Evolutionary conservation across 2,888 invertebrate genomes (phyloP).

Genomic region (Malacosoma neustria): DNA sequence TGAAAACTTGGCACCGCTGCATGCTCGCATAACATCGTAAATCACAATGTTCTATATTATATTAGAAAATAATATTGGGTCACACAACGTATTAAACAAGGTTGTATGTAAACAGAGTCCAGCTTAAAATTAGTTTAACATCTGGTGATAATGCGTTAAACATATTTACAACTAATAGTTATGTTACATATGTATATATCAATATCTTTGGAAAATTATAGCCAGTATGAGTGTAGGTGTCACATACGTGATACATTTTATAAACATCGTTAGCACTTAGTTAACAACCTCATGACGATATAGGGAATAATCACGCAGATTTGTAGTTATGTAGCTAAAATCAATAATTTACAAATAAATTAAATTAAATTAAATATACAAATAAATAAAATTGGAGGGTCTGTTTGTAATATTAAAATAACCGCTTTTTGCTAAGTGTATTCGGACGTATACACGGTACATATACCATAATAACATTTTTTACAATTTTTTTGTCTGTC

Average conservation of each 20-base stretch:
- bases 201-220: neutral
- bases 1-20: constrained; percentile 25
- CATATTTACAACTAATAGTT: neutral
- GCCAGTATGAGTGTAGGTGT: constrained; percentile 8
- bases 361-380: no score
- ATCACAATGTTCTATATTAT: constrained; percentile 9
- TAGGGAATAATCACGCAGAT: constrained; percentile 8
- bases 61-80: constrained; percentile 5
- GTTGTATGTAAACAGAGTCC: neutral
- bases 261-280: constrained; percentile 52
- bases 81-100: neutral
- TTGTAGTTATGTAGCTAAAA: neutral
- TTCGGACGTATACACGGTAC: no score
- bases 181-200: neutral
- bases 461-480: no score
- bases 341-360: neutral
- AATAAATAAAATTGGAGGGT: no score
- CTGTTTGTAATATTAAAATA: no score
- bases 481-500: no score
- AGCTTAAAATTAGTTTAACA: neutral
- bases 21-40: constrained; percentile 16
- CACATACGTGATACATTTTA: constrained; percentile 53
- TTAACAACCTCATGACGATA: constrained; percentile 26
- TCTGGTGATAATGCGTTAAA: neutral
- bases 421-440: no score